A percentile compares a stretch with the other conserved stretches of the same genome.
phyloP scores from a whole-genome alignment of 2,888 invertebrate species.

The Ischnus inquisitorius region DNA sequence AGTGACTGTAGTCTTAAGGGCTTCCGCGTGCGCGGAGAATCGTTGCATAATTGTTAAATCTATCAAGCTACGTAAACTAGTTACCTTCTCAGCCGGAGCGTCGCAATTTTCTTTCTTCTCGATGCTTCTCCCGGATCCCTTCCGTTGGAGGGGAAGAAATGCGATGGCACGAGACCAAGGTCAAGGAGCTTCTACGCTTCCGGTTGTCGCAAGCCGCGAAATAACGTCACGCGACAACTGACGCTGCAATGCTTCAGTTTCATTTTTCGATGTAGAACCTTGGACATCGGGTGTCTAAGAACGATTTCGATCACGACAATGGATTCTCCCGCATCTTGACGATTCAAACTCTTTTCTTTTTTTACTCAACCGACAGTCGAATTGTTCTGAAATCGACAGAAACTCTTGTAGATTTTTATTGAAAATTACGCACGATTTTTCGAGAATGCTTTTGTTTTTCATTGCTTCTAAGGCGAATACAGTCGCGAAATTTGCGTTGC shows the following conservation, averaged over 20 bases:
- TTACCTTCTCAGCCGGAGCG: conserved; percentile 45
- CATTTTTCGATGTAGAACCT: conserved; percentile 58
- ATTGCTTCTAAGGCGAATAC: background rate
- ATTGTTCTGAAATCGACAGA: conserved; percentile 41
- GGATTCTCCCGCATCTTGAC: conserved; percentile 34
- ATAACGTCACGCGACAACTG: conserved; percentile 47
- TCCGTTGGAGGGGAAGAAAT: background rate
- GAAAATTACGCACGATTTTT: background rate
- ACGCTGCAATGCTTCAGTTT: conserved; percentile 42
- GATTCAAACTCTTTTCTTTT: background rate
- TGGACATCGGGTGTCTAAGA: conserved; percentile 39
- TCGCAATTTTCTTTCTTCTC: background rate
- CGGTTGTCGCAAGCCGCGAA: conserved; percentile 45
- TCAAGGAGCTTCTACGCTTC: conserved; percentile 46
- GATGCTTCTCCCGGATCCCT: background rate
- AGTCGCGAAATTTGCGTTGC: background rate
- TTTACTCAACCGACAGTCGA: background rate
- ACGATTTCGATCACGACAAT: conserved; percentile 36
- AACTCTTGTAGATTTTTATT: conserved; percentile 6
- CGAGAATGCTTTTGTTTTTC: background rate
- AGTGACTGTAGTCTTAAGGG: conserved; percentile 13
- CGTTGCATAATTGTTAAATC: conserved; percentile 21
- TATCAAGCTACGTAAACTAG: conserved; percentile 2
- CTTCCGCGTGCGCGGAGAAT: conserved; percentile 11
- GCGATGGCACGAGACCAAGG: conserved; percentile 34